These are phyloP conservation scores for Aphrophora alni DNA, from an alignment of 2,888 invertebrate species.

Conservation along the genomic window DNA sequence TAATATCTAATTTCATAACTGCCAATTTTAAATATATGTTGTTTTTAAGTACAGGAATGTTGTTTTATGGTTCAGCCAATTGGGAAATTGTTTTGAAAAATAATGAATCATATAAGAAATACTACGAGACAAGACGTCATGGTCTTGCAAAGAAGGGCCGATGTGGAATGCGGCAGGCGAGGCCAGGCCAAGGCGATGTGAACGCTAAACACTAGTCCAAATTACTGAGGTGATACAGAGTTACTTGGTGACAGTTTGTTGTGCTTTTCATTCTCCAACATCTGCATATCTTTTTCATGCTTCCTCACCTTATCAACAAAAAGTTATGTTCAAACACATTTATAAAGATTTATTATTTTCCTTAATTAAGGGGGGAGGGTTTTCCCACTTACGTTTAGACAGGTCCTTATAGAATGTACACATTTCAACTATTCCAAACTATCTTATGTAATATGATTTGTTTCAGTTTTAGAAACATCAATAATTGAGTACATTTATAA, in stretches of 20 bases:
- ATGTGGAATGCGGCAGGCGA: conserved; percentile 9
- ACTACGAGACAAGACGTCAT: conserved; percentile 32
- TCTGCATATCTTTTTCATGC: conserved; percentile 53
- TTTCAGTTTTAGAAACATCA: no score
- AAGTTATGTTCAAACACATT: not conserved
- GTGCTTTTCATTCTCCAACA: conserved; percentile 31
- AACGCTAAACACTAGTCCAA: not conserved
- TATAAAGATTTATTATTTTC: no score
- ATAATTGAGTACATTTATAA: no score
- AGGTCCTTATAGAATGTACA: no score
- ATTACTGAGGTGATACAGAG: not conserved
- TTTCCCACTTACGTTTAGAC: no score
- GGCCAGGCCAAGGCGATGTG: not conserved
- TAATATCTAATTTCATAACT: not conserved
- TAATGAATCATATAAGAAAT: not conserved
- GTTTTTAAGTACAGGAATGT: not conserved
- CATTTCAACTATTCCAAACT: no score
- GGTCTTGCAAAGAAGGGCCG: conserved; percentile 27
- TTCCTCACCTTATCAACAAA: conserved; percentile 54
- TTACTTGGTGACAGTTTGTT: conserved; percentile 17
- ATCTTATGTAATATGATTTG: no score
- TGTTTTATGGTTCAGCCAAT: not conserved
- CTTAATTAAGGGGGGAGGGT: no score
- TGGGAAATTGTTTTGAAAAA: not conserved
- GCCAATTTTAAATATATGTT: not conserved